phyloP scores from a whole-genome alignment of 2,113 vertebrate genomes.

The Larimichthys crocea region DNA sequence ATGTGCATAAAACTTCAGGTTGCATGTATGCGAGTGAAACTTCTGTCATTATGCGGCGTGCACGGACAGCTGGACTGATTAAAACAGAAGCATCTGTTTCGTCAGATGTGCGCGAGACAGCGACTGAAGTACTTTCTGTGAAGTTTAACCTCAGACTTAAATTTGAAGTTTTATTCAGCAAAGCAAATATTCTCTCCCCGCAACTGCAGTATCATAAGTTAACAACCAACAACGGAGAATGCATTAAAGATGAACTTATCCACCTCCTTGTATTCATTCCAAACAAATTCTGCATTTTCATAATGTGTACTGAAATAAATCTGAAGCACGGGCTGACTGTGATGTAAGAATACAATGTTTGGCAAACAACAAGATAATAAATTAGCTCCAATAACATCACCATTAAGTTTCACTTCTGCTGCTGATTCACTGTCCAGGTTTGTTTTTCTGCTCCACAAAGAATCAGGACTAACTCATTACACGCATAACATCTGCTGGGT shows the following conservation, averaged over 20 bases:
- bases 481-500: neutral
- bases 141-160: neutral
- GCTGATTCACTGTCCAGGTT: neutral
- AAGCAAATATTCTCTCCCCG: neutral
- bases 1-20: too few relatives aligned
- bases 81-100: neutral
- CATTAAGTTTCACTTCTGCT: neutral
- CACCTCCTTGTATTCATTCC: too few relatives aligned
- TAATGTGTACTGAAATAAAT: neutral
- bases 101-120: neutral
- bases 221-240: too few relatives aligned
- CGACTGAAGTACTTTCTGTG: neutral
- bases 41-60: too few relatives aligned
- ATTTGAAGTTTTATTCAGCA: neutral
- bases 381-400: neutral
- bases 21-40: too few relatives aligned
- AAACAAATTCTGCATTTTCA: neutral
- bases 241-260: too few relatives aligned
- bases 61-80: neutral
- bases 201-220: neutral
- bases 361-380: neutral
- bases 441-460: neutral
- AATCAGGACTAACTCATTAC: constrained; percentile 24
- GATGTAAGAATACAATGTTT: neutral
- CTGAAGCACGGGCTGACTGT: neutral